Evolutionary conservation across 2,113 vertebrate genomes (phyloP), one percentile per base, ranked within the genome.

Genomic region (Sinocyclocheilus rhinocerous): DNA sequence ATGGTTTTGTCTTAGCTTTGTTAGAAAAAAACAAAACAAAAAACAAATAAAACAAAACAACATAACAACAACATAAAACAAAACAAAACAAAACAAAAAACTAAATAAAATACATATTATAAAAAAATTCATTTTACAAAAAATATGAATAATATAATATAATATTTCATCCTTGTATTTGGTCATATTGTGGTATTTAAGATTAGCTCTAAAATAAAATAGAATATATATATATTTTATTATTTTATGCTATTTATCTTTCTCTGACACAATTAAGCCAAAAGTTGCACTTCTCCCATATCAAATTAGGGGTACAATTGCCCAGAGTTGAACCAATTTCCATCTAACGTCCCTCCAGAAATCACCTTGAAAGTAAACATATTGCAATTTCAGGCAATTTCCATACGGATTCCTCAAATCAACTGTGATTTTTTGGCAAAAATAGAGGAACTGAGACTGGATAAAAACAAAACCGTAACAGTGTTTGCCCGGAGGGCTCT

Each of bases 401-500:
- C 57, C 11, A 42, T 22, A 84, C 18, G 22, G 29, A 39, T 59
- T 84, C 2, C 50, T 57, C 48, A 73, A 75, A 84, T 59, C 29
- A 59, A 42, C 69, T 42, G 33, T 42, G 69, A 84, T 57, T 57
- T 73, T 73, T 73, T 55, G 69, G 82, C 69, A 75, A 36, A 52
- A 8, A 69, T 6, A 52, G 63, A 24, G 48, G 69, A 73, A 75
- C 69, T 24, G 69, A 72, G 26, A 73, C 29, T 39, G 29, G 3
- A 70, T 52, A 69, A 33, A 70, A 82, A 82, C 63, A 52, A 82
- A 82, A 55, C n/a, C 8, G 2, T 69, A 82, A 67, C 81, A 70
- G 45, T 82, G 61, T 82, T 82, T 82, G 26, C 81, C 80, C 50
- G 1, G 24, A 8, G 48, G 82, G 82, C 48, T 13, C 15, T 84